phyloP scores from a whole-genome alignment of 2,888 invertebrate genomes.

The Archips crataeganus region DNA sequence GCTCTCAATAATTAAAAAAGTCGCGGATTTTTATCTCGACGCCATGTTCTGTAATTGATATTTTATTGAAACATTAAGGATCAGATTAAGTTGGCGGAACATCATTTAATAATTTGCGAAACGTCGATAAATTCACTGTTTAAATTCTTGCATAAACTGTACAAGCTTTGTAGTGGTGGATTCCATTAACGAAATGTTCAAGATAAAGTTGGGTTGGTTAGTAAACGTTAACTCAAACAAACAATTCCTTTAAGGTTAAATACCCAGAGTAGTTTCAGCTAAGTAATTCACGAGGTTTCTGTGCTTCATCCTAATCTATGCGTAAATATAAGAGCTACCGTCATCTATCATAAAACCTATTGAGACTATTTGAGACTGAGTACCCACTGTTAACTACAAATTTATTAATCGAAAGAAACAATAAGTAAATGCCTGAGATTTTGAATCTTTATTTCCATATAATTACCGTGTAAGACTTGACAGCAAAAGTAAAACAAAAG shows the following conservation, averaged over 20 bases:
- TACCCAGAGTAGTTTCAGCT: background rate
- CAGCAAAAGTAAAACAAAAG: too few relatives aligned
- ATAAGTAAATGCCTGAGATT: too few relatives aligned
- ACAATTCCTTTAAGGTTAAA: slow-evolving; percentile 14
- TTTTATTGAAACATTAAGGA: slow-evolving; percentile 32
- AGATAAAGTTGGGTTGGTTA: slow-evolving; percentile 1
- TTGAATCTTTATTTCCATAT: too few relatives aligned
- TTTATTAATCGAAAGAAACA: too few relatives aligned
- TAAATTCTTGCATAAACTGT: background rate
- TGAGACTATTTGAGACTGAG: slow-evolving; percentile 20
- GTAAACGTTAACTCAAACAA: slow-evolving; percentile 20
- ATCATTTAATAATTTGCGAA: slow-evolving; percentile 20
- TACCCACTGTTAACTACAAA: background rate
- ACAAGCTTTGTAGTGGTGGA: background rate
- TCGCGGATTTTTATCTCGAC: slow-evolving; percentile 27
- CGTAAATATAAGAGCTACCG: background rate
- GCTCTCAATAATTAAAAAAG: slow-evolving; percentile 28
- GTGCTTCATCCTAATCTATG: background rate
- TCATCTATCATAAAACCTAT: background rate
- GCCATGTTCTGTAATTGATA: slow-evolving; percentile 22
- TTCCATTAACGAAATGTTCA: slow-evolving; percentile 10
- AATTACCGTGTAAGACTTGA: too few relatives aligned
- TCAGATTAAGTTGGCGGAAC: slow-evolving; percentile 20
- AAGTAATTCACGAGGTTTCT: slow-evolving; percentile 13
- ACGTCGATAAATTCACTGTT: background rate